Evolutionary conservation across 2,888 invertebrate genomes (phyloP).

Genomic region (Zaprionus bogoriensis): DNA sequence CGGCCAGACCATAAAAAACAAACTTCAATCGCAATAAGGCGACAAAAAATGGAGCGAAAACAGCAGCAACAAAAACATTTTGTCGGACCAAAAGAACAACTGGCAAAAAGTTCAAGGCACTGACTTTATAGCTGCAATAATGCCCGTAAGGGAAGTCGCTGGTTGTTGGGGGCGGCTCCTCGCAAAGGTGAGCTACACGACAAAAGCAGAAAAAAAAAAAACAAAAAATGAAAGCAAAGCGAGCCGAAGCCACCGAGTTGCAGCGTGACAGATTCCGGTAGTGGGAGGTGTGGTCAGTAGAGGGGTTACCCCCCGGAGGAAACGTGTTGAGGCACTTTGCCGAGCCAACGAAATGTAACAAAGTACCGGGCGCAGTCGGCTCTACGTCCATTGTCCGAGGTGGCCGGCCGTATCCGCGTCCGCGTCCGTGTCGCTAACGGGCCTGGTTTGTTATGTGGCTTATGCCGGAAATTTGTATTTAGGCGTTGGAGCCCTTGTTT

Average conservation of each 20-base stretch:
- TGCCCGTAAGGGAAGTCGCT: slow-evolving; percentile 30
- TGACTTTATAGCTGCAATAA: slow-evolving; percentile 79
- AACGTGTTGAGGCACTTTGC: slow-evolving; percentile 76
- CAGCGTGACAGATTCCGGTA: slow-evolving; percentile 31
- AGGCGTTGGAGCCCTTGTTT: slow-evolving; percentile 42
- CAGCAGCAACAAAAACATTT: slow-evolving; percentile 33
- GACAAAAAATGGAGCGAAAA: slow-evolving; percentile 56
- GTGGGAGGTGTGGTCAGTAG: not conserved
- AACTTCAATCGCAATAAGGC: slow-evolving; percentile 79
- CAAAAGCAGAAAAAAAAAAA: slow-evolving; percentile 39
- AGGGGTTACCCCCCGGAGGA: slow-evolving; percentile 9
- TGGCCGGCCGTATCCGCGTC: slow-evolving; percentile 8
- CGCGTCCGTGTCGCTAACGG: slow-evolving; percentile 53
- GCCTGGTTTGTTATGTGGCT: slow-evolving; percentile 73
- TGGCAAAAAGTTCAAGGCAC: slow-evolving; percentile 74
- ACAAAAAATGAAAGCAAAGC: slow-evolving; percentile 54
- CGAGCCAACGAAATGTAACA: slow-evolving; percentile 76
- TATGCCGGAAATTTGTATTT: slow-evolving; percentile 79
- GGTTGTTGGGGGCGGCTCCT: slow-evolving; percentile 1
- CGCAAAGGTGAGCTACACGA: slow-evolving; percentile 64
- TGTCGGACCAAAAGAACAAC: slow-evolving; percentile 54
- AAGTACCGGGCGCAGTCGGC: slow-evolving; percentile 52
- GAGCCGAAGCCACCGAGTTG: slow-evolving; percentile 47
- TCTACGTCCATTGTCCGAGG: slow-evolving; percentile 41
- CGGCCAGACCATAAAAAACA: slow-evolving; percentile 74